A percentile compares a stretch with the other conserved stretches of the same genome.
phyloP scores from a whole-genome alignment of 2,113 vertebrate genomes.

The Perca fluviatilis region DNA sequence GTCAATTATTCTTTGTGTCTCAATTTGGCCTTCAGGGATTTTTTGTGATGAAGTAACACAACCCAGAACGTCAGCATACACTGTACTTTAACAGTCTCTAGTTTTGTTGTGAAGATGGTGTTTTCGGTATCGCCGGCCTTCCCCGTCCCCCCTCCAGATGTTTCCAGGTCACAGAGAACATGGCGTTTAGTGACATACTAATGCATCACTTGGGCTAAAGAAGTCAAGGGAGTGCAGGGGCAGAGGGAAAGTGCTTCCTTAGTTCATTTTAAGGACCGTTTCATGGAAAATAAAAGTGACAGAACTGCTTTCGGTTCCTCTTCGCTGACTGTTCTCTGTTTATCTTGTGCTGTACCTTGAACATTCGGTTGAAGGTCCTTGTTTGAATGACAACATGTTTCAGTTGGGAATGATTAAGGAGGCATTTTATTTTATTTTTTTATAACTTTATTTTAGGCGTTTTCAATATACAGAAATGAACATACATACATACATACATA shows the following conservation, averaged over 20 bases:
- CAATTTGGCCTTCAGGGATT: not conserved
- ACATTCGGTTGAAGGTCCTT: slow-evolving; percentile 9
- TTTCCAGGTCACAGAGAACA: slow-evolving; percentile 75
- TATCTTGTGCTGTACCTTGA: not conserved
- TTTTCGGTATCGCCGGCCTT: slow-evolving; percentile 2
- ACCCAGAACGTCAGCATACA: not conserved
- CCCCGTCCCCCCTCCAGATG: slow-evolving; percentile 68
- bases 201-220: slow-evolving; percentile 11
- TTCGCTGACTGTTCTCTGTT: slow-evolving; percentile 8
- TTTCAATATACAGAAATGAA: too few species aligned
- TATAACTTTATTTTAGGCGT: too few species aligned
- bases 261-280: slow-evolving; percentile 5
- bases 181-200: slow-evolving; percentile 5
- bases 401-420: not conserved
- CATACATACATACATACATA: too few species aligned
- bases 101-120: slow-evolving; percentile 25
- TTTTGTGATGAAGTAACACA: slow-evolving; percentile 1
- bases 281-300: slow-evolving; percentile 58
- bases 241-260: slow-evolving; percentile 55
- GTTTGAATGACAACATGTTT: not conserved
- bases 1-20: not conserved
- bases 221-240: slow-evolving; percentile 23
- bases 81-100: not conserved
- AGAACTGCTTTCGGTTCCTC: slow-evolving; percentile 1
- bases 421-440: not conserved